Conservation (phyloP, 2,113 vertebrate genomes). For the Chitala chitala region DNA sequence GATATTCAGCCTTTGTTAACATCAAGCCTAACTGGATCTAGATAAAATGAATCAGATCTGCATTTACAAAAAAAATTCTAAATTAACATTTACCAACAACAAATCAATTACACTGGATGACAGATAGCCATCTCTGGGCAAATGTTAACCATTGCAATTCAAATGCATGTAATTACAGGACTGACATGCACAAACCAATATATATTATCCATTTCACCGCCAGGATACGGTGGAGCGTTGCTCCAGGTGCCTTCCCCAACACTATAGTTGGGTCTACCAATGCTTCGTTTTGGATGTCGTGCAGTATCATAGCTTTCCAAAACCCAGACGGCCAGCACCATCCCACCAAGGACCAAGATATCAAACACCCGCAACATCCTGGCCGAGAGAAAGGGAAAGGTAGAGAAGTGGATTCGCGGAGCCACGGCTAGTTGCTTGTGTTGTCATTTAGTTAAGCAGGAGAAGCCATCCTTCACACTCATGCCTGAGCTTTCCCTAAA, state of each 20-base stretch:
- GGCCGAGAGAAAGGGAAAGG: neutral
- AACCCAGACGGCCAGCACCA: constrained; percentile 66
- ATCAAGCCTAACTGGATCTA: neutral
- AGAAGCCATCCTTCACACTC: neutral
- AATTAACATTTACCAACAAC: neutral
- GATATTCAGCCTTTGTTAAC: neutral
- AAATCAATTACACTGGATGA: too few relatives aligned
- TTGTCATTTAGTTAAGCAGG: neutral
- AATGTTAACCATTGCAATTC: neutral
- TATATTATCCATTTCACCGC: constrained; percentile 56
- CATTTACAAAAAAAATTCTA: too few relatives aligned
- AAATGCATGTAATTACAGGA: neutral
- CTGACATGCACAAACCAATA: constrained; percentile 83
- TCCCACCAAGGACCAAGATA: constrained; percentile 56
- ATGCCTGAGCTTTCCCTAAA: neutral
- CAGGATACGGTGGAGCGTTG: constrained; percentile 53
- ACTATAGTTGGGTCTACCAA: constrained; percentile 23
- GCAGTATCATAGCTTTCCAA: constrained; percentile 66
- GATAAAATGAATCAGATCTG: neutral
- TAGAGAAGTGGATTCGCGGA: neutral
- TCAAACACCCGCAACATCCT: constrained; percentile 60
- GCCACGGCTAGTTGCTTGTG: neutral
- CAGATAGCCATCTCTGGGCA: too few relatives aligned
- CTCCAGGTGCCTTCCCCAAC: constrained; percentile 26
- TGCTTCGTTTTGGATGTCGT: constrained; percentile 53